Evolutionary conservation across 2,888 invertebrate species (phyloP).

Genomic region (Himalopsyche japonica): DNA sequence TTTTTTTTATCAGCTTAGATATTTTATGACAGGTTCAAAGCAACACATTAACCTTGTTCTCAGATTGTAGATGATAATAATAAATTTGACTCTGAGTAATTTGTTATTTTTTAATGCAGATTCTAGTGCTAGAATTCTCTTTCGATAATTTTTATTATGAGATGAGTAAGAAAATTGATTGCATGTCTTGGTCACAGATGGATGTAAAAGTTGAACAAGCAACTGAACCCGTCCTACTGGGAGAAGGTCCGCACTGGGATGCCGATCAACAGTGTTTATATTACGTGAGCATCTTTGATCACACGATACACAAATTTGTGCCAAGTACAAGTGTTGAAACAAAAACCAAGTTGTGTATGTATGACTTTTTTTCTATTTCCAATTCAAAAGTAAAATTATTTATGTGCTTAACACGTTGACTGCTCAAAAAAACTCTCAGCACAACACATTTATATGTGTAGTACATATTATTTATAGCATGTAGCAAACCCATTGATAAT

Average conservation of each 20-base stretch:
- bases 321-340: constrained; percentile 55
- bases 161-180: neutral
- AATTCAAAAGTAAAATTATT: neutral
- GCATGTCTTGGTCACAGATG: constrained; percentile 45
- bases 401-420: no score
- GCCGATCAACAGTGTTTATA: constrained; percentile 62
- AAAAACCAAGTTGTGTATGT: constrained; percentile 58
- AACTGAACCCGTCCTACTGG: constrained; percentile 59
- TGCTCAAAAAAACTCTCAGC: no score
- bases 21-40: no score
- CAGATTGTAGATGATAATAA: no score
- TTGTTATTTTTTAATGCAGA: no score
- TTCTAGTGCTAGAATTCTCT: no score
- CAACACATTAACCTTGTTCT: no score
- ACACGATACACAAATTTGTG: constrained; percentile 57
- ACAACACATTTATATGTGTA: no score
- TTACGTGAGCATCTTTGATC: constrained; percentile 67
- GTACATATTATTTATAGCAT: no score
- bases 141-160: neutral
- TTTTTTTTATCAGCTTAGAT: no score
- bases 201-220: constrained; percentile 52
- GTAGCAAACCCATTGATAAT: no score
- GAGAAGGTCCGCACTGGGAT: constrained; percentile 78
- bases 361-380: neutral
- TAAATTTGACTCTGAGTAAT: no score